These are phyloP conservation scores for Mya arenaria DNA, from an alignment of 1,140 invertebrate genomes.

Conservation along the genomic window DNA sequence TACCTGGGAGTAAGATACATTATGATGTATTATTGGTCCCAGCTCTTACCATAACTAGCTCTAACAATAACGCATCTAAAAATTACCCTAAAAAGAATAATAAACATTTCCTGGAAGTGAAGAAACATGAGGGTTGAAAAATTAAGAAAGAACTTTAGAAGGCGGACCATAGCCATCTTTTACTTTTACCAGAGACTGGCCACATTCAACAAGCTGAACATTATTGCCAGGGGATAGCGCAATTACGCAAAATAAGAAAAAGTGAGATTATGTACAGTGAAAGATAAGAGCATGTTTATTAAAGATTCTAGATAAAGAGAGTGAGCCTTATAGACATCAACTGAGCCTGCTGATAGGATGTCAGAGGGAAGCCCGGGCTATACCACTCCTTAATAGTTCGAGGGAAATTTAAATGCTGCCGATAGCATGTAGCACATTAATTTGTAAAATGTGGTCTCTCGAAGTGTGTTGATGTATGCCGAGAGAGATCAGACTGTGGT, in stretches of 20 bases:
- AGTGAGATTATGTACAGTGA: background rate
- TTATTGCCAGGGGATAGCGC: background rate
- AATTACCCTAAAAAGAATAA: too few species aligned
- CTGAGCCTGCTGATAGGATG: background rate
- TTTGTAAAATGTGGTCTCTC: background rate
- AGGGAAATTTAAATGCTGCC: background rate
- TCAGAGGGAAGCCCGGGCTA: background rate
- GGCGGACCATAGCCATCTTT: background rate
- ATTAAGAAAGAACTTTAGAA: too few species aligned
- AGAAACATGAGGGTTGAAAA: too few species aligned
- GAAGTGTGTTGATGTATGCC: background rate
- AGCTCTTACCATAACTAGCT: too few species aligned
- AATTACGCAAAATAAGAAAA: background rate
- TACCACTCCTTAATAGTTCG: background rate
- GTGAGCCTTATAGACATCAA: background rate
- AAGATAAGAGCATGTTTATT: background rate
- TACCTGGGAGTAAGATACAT: too few species aligned
- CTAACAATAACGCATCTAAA: too few species aligned
- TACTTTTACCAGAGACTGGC: background rate
- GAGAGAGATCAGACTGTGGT: background rate
- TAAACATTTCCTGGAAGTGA: too few species aligned
- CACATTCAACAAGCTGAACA: background rate
- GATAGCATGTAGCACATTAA: background rate
- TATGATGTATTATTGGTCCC: too few species aligned
- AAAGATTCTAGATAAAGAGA: background rate